Conservation (phyloP, 2,888 invertebrate species). For the Andrena praecox region DNA sequence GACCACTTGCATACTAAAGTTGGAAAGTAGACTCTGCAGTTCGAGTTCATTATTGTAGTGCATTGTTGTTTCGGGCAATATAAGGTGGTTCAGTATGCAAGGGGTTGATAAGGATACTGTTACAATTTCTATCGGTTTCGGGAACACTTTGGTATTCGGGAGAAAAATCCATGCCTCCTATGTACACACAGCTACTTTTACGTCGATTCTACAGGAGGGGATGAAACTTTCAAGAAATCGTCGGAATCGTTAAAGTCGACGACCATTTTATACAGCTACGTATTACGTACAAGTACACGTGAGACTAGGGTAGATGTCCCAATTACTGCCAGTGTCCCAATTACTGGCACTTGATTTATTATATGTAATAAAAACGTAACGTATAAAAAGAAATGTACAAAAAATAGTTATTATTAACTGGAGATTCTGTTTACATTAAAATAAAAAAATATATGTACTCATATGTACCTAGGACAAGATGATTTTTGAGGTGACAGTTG, state of each 20-base stretch:
- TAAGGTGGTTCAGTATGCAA: background rate
- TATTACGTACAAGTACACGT: conserved; percentile 7
- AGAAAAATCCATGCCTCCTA: conserved; percentile 30
- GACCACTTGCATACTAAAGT: background rate
- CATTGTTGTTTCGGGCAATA: too few species aligned
- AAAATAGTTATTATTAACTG: too few species aligned
- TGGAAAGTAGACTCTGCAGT: background rate
- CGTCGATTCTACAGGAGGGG: background rate
- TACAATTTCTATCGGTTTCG: background rate
- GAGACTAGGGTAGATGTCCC: too few species aligned
- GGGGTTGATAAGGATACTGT: background rate
- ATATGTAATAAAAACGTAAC: too few species aligned
- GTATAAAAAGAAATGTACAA: too few species aligned
- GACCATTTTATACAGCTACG: conserved; percentile 3
- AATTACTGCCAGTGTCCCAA: too few species aligned
- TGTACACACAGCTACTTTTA: background rate
- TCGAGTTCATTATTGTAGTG: too few species aligned
- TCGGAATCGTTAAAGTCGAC: background rate
- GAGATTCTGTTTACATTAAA: too few species aligned
- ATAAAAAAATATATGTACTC: too few species aligned
- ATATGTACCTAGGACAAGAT: too few species aligned
- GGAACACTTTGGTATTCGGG: background rate
- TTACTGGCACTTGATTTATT: too few species aligned
- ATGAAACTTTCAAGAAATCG: background rate
- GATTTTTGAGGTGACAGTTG: too few species aligned